These are phyloP conservation scores for Parasteatoda lunata DNA, from an alignment of 2,888 invertebrate species.

Conservation along the genomic window DNA sequence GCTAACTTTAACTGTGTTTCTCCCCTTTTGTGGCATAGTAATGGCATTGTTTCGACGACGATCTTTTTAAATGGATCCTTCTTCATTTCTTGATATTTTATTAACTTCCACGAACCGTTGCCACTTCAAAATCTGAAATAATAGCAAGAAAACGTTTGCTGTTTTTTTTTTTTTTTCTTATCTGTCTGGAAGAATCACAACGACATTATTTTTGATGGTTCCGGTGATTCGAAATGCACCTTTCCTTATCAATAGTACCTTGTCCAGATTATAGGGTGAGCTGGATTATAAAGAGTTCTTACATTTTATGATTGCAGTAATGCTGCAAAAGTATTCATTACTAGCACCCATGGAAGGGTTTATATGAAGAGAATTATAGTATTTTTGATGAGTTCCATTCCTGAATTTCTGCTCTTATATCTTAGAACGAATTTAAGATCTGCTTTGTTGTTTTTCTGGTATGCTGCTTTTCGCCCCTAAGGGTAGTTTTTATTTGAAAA, in stretches of 20 bases:
- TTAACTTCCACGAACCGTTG: conserved; percentile 38
- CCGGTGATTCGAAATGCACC: no score
- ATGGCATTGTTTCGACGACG: conserved; percentile 47
- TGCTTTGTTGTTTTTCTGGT: no score
- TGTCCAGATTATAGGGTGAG: background rate
- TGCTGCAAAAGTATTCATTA: no score
- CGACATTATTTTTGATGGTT: background rate
- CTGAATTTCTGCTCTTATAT: no score
- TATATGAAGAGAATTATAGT: no score
- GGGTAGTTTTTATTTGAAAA: no score
- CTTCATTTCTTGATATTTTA: background rate
- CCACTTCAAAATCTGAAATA: conserved; percentile 22
- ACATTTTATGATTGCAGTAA: no score
- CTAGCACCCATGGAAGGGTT: no score
- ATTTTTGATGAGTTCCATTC: no score
- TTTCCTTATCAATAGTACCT: background rate
- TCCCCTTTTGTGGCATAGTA: conserved; percentile 34
- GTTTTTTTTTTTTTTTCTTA: background rate
- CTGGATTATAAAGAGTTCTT: conserved; percentile 7
- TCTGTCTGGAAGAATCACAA: background rate
- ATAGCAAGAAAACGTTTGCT: conserved; percentile 14
- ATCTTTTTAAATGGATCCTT: conserved; percentile 36
- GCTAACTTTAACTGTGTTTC: conserved; percentile 20
- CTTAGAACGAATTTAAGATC: no score
- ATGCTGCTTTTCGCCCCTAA: no score